phyloP scores from a whole-genome alignment of 2,888 invertebrate genomes.

The Malthinus flaveolus region DNA sequence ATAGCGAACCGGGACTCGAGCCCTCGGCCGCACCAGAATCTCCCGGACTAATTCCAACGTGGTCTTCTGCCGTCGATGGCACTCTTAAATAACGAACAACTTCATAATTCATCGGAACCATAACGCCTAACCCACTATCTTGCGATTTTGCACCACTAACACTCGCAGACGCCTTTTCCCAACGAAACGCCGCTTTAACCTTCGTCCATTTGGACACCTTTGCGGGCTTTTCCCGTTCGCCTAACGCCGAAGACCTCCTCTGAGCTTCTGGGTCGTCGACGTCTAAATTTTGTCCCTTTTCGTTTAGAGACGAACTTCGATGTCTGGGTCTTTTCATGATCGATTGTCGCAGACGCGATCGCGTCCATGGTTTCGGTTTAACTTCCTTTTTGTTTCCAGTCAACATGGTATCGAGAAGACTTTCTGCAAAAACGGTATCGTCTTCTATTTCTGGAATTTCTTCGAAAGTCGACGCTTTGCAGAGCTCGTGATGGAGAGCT shows the following conservation, averaged over 20 bases:
- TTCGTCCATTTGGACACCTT: conserved; percentile 87
- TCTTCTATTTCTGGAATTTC: conserved; percentile 64
- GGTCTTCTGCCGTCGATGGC: conserved; percentile 54
- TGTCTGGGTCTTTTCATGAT: conserved; percentile 61
- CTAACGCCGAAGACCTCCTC: conserved; percentile 12
- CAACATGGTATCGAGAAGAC: conserved; percentile 67
- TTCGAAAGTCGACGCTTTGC: conserved; percentile 50
- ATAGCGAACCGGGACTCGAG: conserved; percentile 67
- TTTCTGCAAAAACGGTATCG: conserved; percentile 64
- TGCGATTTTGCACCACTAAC: conserved; percentile 53
- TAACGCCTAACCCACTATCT: conserved; percentile 53
- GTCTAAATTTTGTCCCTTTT: conserved; percentile 4
- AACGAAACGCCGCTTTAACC: conserved; percentile 86
- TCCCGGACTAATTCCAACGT: conserved; percentile 57
- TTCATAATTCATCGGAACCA: conserved; percentile 57
- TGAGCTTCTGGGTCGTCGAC: conserved; percentile 1
- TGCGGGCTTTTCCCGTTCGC: conserved; percentile 46
- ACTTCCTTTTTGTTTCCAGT: conserved; percentile 53
- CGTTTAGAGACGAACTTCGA: conserved; percentile 61
- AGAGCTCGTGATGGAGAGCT: conserved; percentile 60
- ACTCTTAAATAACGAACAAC: conserved; percentile 59
- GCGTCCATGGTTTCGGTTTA: conserved; percentile 37
- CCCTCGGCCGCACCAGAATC: conserved; percentile 59
- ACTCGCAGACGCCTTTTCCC: conserved; percentile 69
- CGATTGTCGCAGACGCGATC: conserved; percentile 53